Evolutionary conservation across 2,888 invertebrate species (phyloP), one percentile per base, ranked within the genome.

Genomic region (Asteroscopus sphinx): DNA sequence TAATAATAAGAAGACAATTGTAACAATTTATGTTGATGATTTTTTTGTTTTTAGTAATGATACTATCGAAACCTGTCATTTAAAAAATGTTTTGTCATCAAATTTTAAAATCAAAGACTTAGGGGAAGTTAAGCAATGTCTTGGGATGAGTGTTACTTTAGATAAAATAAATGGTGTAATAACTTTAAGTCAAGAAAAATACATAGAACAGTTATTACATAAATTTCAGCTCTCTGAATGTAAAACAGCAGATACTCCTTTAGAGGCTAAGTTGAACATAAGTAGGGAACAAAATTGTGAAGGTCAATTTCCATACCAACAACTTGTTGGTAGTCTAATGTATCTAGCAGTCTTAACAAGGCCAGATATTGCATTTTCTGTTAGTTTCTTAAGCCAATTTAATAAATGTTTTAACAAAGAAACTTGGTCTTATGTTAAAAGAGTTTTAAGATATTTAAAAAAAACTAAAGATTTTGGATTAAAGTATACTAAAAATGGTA

Each of bases 21-120:
- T 48, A 3, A 33, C 48, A 1, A 32, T 62, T 12, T 63, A 58
- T 51, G 57, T 55, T 1, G 58, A 63, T 25, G 58, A 55, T 51
- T 51, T 58, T 26, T 55, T 54, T 47, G n/a, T 49, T 5, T 63
- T 55, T 49, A 47, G 52, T 8, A 62, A 61, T 32, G 51, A 52
- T 57, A 12, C 8, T 9, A 15, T 6, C 21, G 55, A 62, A 44
- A 45, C 28, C 40, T 33, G 52, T 11, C 16, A 49, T 12, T 39
- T 66, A 35, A 59, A 52, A 28, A 7, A 17, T 4, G 26, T 53
- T 15, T 59, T 62, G 21, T 8, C 16, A 21, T 32, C 32, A 13
- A 32, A 62, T 8, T 62, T 59, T 39, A 54, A 61, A 44, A 6
- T 62, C 8, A 59, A 55, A 42, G 52, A 61, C 13, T 15, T 56